These are phyloP conservation scores for Cephalopterus ornatus DNA, from an alignment of 2,113 vertebrate species.

Conservation along the genomic window DNA sequence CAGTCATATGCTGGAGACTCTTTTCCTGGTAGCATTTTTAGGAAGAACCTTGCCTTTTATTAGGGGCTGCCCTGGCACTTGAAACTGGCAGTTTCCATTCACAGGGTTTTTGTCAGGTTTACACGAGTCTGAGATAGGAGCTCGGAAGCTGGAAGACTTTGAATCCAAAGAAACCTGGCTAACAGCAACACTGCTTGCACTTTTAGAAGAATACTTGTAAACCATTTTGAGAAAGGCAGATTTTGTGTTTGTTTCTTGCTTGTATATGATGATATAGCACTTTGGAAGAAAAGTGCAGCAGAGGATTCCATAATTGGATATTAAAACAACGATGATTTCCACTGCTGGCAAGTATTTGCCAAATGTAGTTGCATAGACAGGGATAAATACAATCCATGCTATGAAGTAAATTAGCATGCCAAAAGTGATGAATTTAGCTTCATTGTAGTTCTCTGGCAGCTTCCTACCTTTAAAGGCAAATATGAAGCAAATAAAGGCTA, in stretches of 20 bases:
- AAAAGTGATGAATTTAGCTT: conserved; percentile 91
- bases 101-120: conserved; percentile 11
- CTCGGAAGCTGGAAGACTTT: background rate
- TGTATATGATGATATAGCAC: conserved; percentile 86
- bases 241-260: conserved; percentile 84
- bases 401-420: conserved; percentile 91
- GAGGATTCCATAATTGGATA: conserved; percentile 87
- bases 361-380: conserved; percentile 80
- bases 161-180: conserved; percentile 66
- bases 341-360: conserved; percentile 85
- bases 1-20: conserved; percentile 76
- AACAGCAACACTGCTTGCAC: conserved; percentile 55
- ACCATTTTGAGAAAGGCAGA: conserved; percentile 83
- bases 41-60: background rate
- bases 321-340: conserved; percentile 88
- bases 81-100: conserved; percentile 48
- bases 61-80: background rate
- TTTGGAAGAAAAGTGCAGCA: conserved; percentile 88
- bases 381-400: conserved; percentile 87
- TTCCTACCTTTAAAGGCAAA: conserved; percentile 89
- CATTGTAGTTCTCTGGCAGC: conserved; percentile 87
- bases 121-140: background rate
- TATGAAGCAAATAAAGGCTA: conserved; percentile 84
- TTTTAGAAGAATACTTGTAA: conserved; percentile 80
- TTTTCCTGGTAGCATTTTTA: conserved; percentile 48